These are phyloP conservation scores for Aptenodytes forsteri DNA, from an alignment of 2,113 vertebrate species.

Conservation along the genomic window DNA sequence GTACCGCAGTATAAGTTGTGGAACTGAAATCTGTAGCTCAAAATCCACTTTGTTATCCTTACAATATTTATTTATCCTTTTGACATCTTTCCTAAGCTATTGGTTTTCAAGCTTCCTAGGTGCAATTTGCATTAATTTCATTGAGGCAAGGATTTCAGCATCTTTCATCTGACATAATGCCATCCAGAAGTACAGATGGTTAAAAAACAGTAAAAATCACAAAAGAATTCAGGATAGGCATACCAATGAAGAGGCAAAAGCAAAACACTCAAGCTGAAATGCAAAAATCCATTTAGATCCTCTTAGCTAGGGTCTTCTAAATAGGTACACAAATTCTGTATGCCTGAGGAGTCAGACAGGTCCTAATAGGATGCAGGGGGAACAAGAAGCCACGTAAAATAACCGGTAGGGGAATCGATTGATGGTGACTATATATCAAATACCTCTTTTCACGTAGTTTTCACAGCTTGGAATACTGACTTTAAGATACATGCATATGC, in stretches of 20 bases:
- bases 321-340: neutral
- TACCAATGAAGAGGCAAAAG: neutral
- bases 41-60: neutral
- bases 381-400: neutral
- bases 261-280: neutral
- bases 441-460: neutral
- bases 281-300: neutral
- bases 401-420: neutral
- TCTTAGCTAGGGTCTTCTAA: neutral
- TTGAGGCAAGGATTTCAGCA: neutral
- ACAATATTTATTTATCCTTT: neutral
- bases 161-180: neutral
- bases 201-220: neutral
- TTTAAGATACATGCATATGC: neutral
- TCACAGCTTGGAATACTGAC: neutral
- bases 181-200: neutral
- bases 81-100: neutral
- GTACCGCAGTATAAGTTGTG: neutral
- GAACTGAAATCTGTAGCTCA: neutral
- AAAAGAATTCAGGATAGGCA: neutral
- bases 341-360: neutral
- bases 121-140: neutral
- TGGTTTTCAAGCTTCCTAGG: neutral
- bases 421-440: neutral
- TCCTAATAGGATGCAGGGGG: neutral